These are phyloP conservation scores for Chrysemys picta DNA, from an alignment of 2,113 vertebrate genomes.

Conservation along the genomic window DNA sequence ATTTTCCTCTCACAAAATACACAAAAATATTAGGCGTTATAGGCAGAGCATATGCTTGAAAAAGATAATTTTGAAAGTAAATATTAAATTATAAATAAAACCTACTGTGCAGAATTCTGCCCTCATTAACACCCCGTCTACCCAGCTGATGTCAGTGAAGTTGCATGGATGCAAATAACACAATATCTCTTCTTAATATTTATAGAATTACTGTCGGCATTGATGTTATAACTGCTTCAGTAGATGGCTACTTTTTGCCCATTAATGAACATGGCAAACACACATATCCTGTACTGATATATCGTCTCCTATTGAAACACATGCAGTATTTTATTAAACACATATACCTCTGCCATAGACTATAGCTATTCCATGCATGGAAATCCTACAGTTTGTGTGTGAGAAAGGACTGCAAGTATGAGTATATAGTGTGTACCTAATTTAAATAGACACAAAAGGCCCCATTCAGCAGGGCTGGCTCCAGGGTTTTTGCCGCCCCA, in stretches of 20 bases:
- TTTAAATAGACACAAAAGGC: background rate
- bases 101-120: background rate
- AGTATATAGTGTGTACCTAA: background rate
- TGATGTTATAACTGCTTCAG: background rate
- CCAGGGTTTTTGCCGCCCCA: no score
- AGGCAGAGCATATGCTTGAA: background rate
- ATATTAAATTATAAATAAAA: background rate
- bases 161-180: background rate
- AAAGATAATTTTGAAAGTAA: background rate
- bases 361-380: background rate
- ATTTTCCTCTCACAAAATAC: background rate
- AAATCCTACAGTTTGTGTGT: background rate
- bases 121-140: background rate
- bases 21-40: background rate
- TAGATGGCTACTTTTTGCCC: background rate
- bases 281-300: background rate
- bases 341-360: background rate
- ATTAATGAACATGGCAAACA: background rate
- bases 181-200: background rate
- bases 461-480: background rate
- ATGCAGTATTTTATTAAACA: background rate
- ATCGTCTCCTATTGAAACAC: background rate
- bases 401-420: background rate
- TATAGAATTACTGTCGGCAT: background rate
- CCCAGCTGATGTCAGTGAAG: background rate